Evolutionary conservation across 2,888 invertebrate species (phyloP), one percentile per base, ranked within the genome.

Genomic region (Ectemnius cavifrons): DNA sequence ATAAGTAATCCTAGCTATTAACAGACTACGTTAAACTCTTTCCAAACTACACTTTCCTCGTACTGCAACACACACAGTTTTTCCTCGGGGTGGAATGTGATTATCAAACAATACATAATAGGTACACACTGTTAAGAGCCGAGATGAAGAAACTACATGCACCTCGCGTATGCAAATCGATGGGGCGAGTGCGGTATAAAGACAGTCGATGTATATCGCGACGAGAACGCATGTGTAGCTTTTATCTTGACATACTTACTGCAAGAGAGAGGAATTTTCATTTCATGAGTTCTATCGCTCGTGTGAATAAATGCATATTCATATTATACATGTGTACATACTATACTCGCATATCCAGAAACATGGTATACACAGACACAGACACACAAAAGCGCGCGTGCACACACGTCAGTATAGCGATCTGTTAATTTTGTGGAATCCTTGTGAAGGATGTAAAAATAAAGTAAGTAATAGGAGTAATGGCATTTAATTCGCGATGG

Each of bases 371-470:
- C 49, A 71, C 65, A 70, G 52, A 61, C 73, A 62, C 49, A 71
- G 18, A 63, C 37, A 66, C 56, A 52, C 61, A 64, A 58, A 58
- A 68, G 64, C 68, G 60, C 27, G 64, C 67, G 69, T 72, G 71
- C 68, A 75, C 64, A 67, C 73, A 81, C 78, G 77, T 69, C 65
- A 75, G 60, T 76, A 72, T 79, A 84, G 73, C 61, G 76, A 75
- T 84, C 75, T 77, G 77, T 83, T 83, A 68, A 79, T 82, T 80
- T 81, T 80, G 76, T 71, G 77, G 71, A 78, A 89, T 86, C 88
- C 87, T 88, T 89, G 59, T 84, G 85, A 89, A 89, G 87, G 88
- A 89, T 89, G 81, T 87, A 88, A 88, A 88, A 86, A 80, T 83
- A 82, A 73, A 74, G 63, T 84, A 83, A 82, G 81, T 83, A 79